phyloP scores from a whole-genome alignment of 2,888 invertebrate genomes.

The Dioctria rufipes region DNA sequence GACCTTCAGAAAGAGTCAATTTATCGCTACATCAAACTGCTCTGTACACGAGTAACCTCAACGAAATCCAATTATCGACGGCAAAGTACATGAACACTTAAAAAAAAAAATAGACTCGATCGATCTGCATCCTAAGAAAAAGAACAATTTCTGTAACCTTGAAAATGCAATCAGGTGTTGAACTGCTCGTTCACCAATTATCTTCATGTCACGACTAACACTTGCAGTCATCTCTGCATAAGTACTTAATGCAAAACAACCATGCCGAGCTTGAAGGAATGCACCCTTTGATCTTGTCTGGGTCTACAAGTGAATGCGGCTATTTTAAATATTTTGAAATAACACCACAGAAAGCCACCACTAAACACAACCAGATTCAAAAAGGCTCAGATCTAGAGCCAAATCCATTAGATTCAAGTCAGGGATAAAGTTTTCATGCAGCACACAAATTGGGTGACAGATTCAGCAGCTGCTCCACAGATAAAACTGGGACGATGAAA shows the following conservation, averaged over 20 bases:
- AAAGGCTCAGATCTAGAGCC: constrained; percentile 12
- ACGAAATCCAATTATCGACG: no score
- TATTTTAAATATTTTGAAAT: constrained; percentile 32
- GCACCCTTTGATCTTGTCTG: constrained; percentile 39
- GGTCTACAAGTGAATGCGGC: constrained; percentile 13
- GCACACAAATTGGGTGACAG: constrained; percentile 26
- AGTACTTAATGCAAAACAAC: constrained; percentile 27
- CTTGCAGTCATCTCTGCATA: constrained; percentile 17
- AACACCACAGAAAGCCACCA: constrained; percentile 37
- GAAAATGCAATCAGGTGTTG: constrained; percentile 21
- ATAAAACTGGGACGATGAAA: constrained; percentile 11
- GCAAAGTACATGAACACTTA: no score
- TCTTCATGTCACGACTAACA: constrained; percentile 27
- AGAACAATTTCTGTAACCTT: constrained; percentile 2
- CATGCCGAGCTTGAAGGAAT: neutral
- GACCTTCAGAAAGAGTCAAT: no score
- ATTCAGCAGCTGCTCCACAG: neutral
- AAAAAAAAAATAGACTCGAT: no score
- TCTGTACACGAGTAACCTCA: no score
- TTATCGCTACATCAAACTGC: no score
- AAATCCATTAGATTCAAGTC: neutral
- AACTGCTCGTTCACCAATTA: constrained; percentile 26
- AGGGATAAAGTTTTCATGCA: neutral
- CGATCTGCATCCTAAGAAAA: no score
- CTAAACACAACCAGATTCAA: no score